Evolutionary conservation across 2,113 vertebrate species (phyloP).

Genomic region (Todiramphus chloris): DNA sequence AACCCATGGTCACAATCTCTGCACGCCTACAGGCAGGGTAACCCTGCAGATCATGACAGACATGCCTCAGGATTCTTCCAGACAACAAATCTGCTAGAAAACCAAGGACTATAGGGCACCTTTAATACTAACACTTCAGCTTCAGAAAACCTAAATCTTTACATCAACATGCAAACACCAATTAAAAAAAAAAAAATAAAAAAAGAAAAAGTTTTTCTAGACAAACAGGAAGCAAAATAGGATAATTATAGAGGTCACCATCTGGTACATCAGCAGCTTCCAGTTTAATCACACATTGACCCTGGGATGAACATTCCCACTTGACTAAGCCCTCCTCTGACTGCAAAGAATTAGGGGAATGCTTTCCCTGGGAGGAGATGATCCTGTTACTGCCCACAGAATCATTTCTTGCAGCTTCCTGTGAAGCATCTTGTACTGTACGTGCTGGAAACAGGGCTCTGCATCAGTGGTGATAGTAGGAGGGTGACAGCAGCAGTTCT

Average conservation of each 20-base stretch:
- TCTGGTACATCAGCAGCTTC: slow-evolving; percentile 53
- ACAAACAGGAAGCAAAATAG: slow-evolving; percentile 54
- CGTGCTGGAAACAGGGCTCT: neutral
- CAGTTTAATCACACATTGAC: slow-evolving; percentile 66
- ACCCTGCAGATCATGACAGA: neutral
- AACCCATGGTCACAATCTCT: accelerated
- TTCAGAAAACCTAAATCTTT: neutral
- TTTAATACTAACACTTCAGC: neutral
- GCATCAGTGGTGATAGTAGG: neutral
- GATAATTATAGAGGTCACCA: slow-evolving; percentile 65
- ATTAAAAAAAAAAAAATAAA: neutral
- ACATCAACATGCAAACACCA: neutral
- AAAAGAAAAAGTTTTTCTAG: neutral
- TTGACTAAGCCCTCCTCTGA: slow-evolving; percentile 25
- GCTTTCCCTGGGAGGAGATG: neutral
- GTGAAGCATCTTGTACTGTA: neutral
- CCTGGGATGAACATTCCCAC: neutral
- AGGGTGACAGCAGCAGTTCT: neutral
- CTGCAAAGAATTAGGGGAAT: neutral
- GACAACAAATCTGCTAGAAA: neutral
- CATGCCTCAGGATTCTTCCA: neutral
- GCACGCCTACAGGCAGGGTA: accelerated
- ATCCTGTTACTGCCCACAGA: neutral
- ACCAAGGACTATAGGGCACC: neutral
- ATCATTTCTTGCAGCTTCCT: neutral